Evolutionary conservation across 2,888 invertebrate genomes (phyloP).

Genomic region (Sinelater perroti): DNA sequence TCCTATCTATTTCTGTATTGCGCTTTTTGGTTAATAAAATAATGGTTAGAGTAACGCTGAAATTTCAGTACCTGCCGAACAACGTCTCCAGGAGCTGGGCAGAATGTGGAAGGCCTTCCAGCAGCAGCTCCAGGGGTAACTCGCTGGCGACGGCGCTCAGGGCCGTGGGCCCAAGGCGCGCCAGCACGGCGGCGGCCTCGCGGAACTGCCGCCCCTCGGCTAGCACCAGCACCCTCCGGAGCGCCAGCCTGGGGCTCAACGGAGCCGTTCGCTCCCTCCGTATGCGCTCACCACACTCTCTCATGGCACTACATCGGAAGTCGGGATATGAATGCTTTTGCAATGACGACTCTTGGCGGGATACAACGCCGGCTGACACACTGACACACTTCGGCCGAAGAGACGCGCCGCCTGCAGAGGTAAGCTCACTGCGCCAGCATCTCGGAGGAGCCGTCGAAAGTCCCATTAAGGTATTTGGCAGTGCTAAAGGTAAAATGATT

Average conservation of each 20-base stretch:
- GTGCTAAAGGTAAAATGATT: no score
- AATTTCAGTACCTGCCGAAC: slow-evolving; percentile 75
- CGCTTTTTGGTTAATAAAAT: no score
- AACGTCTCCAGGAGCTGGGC: slow-evolving; percentile 87
- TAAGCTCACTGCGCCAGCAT: no score
- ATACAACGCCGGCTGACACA: slow-evolving; percentile 46
- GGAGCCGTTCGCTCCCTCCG: slow-evolving; percentile 69
- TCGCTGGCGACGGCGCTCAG: slow-evolving; percentile 79
- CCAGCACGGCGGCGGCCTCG: slow-evolving; percentile 88
- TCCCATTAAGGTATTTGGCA: no score
- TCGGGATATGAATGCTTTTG: slow-evolving; percentile 47
- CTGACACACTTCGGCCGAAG: slow-evolving; percentile 50
- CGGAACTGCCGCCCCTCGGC: slow-evolving; percentile 89
- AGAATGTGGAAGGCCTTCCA: slow-evolving; percentile 90
- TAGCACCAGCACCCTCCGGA: slow-evolving; percentile 77
- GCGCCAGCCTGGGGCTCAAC: slow-evolving; percentile 73
- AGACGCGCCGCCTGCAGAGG: slow-evolving; percentile 38
- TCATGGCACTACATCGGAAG: slow-evolving; percentile 62
- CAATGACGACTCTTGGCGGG: slow-evolving; percentile 36
- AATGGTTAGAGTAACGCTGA: no score
- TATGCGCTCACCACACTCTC: slow-evolving; percentile 77
- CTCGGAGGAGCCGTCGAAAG: no score
- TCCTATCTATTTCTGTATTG: no score
- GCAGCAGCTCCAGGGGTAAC: slow-evolving; percentile 84
- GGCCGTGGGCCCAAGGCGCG: slow-evolving; percentile 81